phyloP scores from a whole-genome alignment of 2,113 vertebrate genomes.

The Channa argus region DNA sequence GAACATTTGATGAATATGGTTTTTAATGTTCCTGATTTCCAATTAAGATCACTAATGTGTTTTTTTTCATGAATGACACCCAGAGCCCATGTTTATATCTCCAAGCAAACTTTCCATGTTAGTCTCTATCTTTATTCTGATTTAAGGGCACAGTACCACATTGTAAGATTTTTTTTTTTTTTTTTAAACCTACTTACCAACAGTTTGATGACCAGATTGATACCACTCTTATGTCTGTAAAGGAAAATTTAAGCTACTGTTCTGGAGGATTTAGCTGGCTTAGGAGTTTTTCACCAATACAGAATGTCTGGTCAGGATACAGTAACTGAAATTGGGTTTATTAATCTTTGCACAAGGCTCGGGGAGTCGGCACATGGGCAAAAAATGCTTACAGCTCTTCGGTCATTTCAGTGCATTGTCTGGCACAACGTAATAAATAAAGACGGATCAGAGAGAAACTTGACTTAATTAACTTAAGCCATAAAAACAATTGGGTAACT shows the following conservation, averaged over 20 bases:
- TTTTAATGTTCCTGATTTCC: constrained; percentile 27
- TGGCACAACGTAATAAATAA: too few species aligned
- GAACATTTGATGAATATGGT: constrained; percentile 17
- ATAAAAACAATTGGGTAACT: too few species aligned
- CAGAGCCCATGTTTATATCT: not conserved
- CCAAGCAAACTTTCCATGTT: not conserved
- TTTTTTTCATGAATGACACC: not conserved
- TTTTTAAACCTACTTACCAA: too few species aligned
- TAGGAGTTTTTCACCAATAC: not conserved
- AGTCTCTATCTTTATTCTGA: not conserved
- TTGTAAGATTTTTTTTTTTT: not conserved
- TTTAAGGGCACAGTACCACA: not conserved
- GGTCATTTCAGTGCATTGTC: too few species aligned
- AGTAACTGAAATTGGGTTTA: not conserved
- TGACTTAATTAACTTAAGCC: too few species aligned
- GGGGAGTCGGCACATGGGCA: not conserved
- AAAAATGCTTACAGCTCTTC: not conserved
- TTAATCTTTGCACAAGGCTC: not conserved
- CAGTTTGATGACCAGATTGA: not conserved
- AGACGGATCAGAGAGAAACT: too few species aligned
- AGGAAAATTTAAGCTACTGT: not conserved
- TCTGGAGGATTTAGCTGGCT: not conserved
- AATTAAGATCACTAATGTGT: constrained; percentile 13
- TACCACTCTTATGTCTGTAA: not conserved
- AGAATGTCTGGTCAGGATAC: not conserved